A percentile compares a stretch with the other conserved stretches of the same genome.
These are phyloP conservation scores for Luscinia luscinia DNA, from an alignment of 2,797 vertebrate species.

Conservation along the genomic window DNA sequence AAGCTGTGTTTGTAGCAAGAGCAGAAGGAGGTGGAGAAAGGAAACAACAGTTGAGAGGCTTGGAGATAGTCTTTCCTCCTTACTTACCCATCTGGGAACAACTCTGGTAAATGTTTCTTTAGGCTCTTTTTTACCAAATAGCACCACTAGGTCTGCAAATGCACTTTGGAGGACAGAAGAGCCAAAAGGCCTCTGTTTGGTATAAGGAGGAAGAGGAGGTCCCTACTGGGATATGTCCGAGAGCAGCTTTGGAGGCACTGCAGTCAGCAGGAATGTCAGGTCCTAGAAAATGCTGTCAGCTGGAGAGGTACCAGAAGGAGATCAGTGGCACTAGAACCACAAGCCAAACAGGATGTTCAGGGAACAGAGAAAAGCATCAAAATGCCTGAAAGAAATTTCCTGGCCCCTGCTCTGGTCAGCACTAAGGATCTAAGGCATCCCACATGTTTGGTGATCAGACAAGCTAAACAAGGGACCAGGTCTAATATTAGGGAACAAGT, in stretches of 20 bases:
- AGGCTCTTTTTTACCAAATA: neutral
- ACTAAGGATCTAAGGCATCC: neutral
- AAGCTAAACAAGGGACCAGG: neutral
- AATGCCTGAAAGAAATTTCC: neutral
- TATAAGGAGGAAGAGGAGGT: neutral
- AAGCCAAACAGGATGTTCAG: neutral
- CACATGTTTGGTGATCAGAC: neutral
- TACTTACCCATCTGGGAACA: neutral
- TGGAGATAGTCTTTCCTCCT: neutral
- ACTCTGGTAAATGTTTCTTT: neutral
- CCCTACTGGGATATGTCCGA: neutral
- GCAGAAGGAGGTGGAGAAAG: neutral
- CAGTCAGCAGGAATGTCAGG: neutral
- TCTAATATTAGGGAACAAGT: neutral
- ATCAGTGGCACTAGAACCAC: neutral
- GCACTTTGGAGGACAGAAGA: neutral
- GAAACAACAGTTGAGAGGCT: neutral
- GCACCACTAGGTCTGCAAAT: neutral
- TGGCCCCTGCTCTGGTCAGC: neutral
- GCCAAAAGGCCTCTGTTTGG: neutral
- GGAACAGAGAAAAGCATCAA: neutral
- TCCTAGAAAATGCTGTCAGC: neutral
- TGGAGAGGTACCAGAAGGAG: neutral
- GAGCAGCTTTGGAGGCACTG: neutral
- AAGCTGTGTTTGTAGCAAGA: neutral